Base-by-base conservation (phyloP, 2,797 vertebrate species). In the Vespertilio murinus region DNA sequence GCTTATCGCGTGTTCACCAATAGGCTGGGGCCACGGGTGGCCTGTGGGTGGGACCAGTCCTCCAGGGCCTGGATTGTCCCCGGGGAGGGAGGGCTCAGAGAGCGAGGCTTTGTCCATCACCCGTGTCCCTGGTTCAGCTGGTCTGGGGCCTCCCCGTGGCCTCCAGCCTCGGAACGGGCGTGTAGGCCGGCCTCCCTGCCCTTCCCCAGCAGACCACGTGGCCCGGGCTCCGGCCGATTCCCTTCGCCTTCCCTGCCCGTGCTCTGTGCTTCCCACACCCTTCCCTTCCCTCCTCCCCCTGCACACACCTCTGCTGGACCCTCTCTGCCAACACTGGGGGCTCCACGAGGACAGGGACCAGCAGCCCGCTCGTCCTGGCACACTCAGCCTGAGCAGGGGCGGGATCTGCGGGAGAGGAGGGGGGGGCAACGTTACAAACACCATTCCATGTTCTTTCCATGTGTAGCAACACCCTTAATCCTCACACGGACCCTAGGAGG, bases 381-480 rank as follows among this genome's bases (percentile, higher is more conserved):
- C 54, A 10, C 30, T 42, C 30, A 23, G 42, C 52, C 69, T 75
- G 49, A 64, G 70, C 52, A 47, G 11, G 61, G 18, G 77, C 70
- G 28, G n/a, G 16, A 28, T 45, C 70, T 61, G 11, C 23, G 59
- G 25, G 47, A 8, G 14, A 14, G 17, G 47, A 25, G 12, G 47
- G 18, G 23, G 83, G 0, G 0, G n/a, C 2, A 12, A 7, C 40
- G 23, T 18, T 13, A 5, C 28, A 47, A 56, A 59, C 9, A 1
- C 40, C 25, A 6, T 3, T 40, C 59, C 70, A 1, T 16, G 2
- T 59, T 20, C 54, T 83, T 65, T 54, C 28, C 20, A 1, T 20
- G 67, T 42, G 74, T 9, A 25, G 42, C 67, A 69, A 49, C 6
- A 20, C 10, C 3, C 42, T 67, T 38, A 20, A 69, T 35, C 30